phyloP scores from a whole-genome alignment of 2,113 vertebrate genomes.

The Nicator chloris region DNA sequence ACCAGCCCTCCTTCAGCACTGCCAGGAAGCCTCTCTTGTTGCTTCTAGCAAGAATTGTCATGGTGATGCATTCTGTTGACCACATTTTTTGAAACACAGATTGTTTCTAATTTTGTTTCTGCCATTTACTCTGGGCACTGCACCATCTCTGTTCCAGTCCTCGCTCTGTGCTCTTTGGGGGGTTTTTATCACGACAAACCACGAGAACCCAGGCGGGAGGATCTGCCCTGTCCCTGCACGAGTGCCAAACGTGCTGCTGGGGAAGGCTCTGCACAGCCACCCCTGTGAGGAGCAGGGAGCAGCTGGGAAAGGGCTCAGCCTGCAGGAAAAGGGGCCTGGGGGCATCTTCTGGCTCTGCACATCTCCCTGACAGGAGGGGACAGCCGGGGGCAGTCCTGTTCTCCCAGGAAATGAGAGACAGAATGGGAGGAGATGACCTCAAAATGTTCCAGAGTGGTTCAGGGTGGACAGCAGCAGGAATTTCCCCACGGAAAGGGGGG shows the following conservation, averaged over 20 bases:
- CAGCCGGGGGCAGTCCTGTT: background rate
- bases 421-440: background rate
- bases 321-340: too few species aligned
- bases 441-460: accelerated
- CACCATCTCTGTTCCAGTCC: background rate
- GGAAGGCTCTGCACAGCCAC: background rate
- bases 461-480: accelerated
- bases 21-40: conserved; percentile 37
- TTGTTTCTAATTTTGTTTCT: conserved; percentile 46
- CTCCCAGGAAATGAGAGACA: background rate
- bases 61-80: conserved; percentile 55
- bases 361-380: background rate
- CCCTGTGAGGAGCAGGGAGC: accelerated
- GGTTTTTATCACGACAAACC: background rate
- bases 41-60: conserved; percentile 61
- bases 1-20: background rate
- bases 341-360: background rate
- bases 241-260: background rate
- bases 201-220: accelerated
- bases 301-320: background rate
- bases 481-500: accelerated
- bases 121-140: background rate
- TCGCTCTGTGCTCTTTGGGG: background rate
- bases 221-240: background rate
- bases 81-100: conserved; percentile 44